Evolutionary conservation across 2,888 invertebrate genomes (phyloP).

Genomic region (Globia sparganii): DNA sequence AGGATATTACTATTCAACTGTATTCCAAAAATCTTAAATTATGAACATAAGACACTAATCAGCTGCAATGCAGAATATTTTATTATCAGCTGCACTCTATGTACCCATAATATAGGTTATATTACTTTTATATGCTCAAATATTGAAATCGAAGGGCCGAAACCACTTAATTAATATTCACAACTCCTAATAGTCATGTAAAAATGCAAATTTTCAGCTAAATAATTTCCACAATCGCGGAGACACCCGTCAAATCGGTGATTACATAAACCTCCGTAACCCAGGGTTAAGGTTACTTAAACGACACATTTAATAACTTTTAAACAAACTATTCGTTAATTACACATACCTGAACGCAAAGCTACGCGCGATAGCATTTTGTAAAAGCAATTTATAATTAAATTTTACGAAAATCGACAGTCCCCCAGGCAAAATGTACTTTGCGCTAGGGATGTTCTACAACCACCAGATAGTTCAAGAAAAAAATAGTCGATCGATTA

Average conservation of each 20-base stretch:
- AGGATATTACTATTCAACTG: neutral
- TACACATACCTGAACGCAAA: conserved; percentile 92
- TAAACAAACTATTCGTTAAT: conserved; percentile 45
- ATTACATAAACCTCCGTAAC: conserved; percentile 89
- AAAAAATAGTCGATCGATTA: conserved; percentile 25
- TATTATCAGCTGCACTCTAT: conserved; percentile 29
- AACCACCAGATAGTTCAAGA: conserved; percentile 28
- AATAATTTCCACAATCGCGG: conserved; percentile 59
- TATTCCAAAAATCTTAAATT: neutral
- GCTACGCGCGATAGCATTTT: conserved; percentile 93
- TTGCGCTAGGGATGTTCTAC: conserved; percentile 80
- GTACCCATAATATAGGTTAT: conserved; percentile 54
- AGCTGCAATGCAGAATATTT: conserved; percentile 30
- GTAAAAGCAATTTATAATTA: conserved; percentile 73
- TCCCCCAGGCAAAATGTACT: conserved; percentile 77
- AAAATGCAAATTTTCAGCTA: conserved; percentile 16
- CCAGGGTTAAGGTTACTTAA: conserved; percentile 75
- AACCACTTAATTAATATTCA: neutral
- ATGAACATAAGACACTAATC: neutral
- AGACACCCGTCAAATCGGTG: conserved; percentile 81
- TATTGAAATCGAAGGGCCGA: neutral
- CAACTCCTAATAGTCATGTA: conserved; percentile 1
- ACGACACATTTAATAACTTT: conserved; percentile 22
- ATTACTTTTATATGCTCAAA: neutral
- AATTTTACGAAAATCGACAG: conserved; percentile 79